A percentile compares a stretch with the other conserved stretches of the same genome.
phyloP scores from a whole-genome alignment of 2,888 invertebrate species.

The Glaucopsyche alexis region DNA sequence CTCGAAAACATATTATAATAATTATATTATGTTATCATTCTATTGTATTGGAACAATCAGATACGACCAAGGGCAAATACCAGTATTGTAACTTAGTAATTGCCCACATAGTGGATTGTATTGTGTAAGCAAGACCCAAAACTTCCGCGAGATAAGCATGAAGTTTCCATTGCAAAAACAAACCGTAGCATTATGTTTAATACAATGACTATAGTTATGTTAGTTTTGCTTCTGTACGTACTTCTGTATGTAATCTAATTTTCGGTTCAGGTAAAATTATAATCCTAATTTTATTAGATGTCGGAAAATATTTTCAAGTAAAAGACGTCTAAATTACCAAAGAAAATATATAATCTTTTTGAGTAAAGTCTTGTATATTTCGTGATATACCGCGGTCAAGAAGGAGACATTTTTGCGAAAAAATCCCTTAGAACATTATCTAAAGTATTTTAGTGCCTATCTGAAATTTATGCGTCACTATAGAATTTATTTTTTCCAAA shows the following conservation, averaged over 20 bases:
- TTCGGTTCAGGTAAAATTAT: not conserved
- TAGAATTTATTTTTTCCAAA: not conserved
- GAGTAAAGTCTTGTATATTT: too few species aligned
- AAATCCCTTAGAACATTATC: not conserved
- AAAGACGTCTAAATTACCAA: too few species aligned
- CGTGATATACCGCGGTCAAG: too few species aligned
- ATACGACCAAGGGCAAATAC: conserved; percentile 24
- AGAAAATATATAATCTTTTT: not conserved
- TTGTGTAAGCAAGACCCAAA: conserved; percentile 41
- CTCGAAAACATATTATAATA: not conserved
- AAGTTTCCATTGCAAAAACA: conserved; percentile 42
- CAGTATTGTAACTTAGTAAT: conserved; percentile 25
- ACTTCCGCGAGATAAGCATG: conserved; percentile 42
- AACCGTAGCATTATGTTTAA: conserved; percentile 34
- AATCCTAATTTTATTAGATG: too few species aligned
- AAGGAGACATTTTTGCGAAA: not conserved
- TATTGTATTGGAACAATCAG: conserved; percentile 18
- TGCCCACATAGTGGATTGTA: conserved; percentile 37
- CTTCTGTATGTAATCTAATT: not conserved
- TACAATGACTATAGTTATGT: conserved; percentile 30
- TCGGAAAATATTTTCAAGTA: too few species aligned
- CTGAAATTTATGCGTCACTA: not conserved
- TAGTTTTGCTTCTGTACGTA: conserved; percentile 7
- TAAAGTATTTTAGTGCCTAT: not conserved
- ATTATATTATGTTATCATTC: too few species aligned